Evolutionary conservation across 2,888 invertebrate genomes (phyloP).

Genomic region (Craniophora ligustri): DNA sequence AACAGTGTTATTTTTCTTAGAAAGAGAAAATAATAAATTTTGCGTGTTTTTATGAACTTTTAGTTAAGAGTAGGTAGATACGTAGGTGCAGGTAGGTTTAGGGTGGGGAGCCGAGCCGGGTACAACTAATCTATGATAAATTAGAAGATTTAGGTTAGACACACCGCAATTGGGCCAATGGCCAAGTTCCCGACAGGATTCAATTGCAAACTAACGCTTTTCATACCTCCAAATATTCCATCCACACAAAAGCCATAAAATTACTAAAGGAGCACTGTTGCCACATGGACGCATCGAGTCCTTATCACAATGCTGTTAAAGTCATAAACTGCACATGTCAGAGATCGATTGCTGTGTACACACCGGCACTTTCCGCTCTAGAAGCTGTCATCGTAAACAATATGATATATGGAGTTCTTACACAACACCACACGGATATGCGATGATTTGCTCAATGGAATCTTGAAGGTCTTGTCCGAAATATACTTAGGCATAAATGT

Average conservation of each 20-base stretch:
- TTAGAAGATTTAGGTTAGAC: no score
- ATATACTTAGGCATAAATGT: no score
- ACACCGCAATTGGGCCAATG: no score
- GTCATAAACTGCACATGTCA: slow-evolving; percentile 51
- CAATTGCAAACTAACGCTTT: no score
- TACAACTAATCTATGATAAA: no score
- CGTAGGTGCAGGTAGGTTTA: no score
- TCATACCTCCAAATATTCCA: slow-evolving; percentile 8
- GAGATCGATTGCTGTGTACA: slow-evolving; percentile 48
- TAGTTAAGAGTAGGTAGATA: no score
- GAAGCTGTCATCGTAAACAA: slow-evolving; percentile 37
- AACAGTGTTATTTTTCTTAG: no score
- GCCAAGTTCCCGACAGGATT: not conserved
- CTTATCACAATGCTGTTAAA: slow-evolving; percentile 23
- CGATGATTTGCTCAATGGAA: not conserved
- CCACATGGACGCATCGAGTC: slow-evolving; percentile 3
- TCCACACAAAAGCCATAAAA: not conserved
- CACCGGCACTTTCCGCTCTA: slow-evolving; percentile 53
- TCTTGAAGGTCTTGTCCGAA: no score
- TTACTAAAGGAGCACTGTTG: slow-evolving; percentile 7
- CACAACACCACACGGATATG: not conserved
- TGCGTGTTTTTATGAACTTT: no score
- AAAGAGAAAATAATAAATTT: no score
- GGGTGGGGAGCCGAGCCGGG: no score
- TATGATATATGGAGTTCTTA: slow-evolving; percentile 34